A percentile compares a stretch with the other conserved stretches of the same genome.
phyloP scores from a whole-genome alignment of 2,888 invertebrate species.

The Rhaphigaster nebulosa region DNA sequence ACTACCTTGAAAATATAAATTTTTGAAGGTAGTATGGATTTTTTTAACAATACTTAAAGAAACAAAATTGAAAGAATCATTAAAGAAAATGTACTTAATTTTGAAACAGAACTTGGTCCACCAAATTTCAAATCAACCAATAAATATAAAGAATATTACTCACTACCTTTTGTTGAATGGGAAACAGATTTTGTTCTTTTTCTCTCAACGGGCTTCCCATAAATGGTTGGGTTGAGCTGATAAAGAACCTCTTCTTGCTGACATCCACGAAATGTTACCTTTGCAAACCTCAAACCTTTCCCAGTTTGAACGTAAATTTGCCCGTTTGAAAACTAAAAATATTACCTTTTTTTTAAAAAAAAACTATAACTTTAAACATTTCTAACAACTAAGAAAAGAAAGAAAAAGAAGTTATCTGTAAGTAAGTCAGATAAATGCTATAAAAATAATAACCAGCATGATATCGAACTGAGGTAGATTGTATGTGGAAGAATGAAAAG shows the following conservation, averaged over 20 bases:
- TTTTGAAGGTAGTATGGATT: too few relatives aligned
- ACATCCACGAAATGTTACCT: constrained; percentile 73
- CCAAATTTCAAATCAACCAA: too few relatives aligned
- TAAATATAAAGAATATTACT: neutral
- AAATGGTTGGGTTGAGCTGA: constrained; percentile 58
- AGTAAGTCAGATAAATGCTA: too few relatives aligned
- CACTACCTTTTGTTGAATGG: constrained; percentile 17
- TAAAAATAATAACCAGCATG: too few relatives aligned
- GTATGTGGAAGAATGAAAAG: too few relatives aligned
- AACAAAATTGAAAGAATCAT: too few relatives aligned
- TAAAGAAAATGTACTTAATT: too few relatives aligned
- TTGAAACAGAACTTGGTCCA: too few relatives aligned
- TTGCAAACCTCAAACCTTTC: constrained; percentile 77
- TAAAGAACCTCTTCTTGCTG: constrained; percentile 68
- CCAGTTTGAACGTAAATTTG: constrained; percentile 81
- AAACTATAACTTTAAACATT: constrained; percentile 21
- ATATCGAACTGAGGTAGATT: too few relatives aligned
- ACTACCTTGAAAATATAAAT: too few relatives aligned
- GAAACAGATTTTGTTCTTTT: constrained; percentile 49
- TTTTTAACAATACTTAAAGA: too few relatives aligned
- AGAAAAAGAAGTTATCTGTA: too few relatives aligned
- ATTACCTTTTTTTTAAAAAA: constrained; percentile 51
- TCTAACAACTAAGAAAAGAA: neutral
- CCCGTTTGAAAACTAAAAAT: constrained; percentile 81
- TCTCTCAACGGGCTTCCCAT: constrained; percentile 55